A percentile compares a stretch with the other conserved stretches of the same genome.
Conservation (phyloP, 2,113 vertebrate species). For the Tragelaphus strepsiceros region DNA sequence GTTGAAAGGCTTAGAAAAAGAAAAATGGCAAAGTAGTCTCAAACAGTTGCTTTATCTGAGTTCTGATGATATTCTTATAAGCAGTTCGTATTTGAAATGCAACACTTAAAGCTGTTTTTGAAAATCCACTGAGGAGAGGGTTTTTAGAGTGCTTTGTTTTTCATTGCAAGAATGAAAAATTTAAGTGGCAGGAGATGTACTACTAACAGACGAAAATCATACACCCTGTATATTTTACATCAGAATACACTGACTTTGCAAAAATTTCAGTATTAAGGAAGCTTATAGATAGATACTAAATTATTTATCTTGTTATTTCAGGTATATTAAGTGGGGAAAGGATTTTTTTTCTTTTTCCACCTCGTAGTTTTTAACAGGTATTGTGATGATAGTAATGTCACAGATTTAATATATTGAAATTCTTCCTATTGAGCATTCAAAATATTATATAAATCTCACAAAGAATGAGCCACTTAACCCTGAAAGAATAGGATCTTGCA, state of each 20-base stretch:
- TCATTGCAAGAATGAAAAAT: constrained; percentile 34
- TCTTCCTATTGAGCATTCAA: constrained; percentile 49
- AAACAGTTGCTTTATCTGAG: constrained; percentile 46
- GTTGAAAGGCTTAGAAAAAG: constrained; percentile 62
- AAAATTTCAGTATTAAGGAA: constrained; percentile 52
- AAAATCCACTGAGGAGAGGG: constrained; percentile 1
- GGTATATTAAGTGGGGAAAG: constrained; percentile 25
- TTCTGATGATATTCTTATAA: constrained; percentile 32
- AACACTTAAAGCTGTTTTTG: constrained; percentile 63
- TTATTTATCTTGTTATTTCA: constrained; percentile 55
- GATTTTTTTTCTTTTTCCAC: constrained; percentile 22
- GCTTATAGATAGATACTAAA: constrained; percentile 55
- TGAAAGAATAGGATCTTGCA: constrained; percentile 49
- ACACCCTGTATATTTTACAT: constrained; percentile 57
- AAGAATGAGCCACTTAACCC: constrained; percentile 44
- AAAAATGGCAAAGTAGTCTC: constrained; percentile 48
- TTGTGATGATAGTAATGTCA: constrained; percentile 29
- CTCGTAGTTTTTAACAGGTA: constrained; percentile 32
- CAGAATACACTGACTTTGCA: constrained; percentile 58
- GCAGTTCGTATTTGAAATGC: constrained; percentile 21
- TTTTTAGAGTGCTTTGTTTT: constrained; percentile 62
- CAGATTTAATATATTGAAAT: constrained; percentile 60
- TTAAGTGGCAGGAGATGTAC: constrained; percentile 21
- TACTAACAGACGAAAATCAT: constrained; percentile 24
- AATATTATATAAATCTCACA: constrained; percentile 30